Evolutionary conservation across 2,113 vertebrate species (phyloP), one percentile per base, ranked within the genome.

Genomic region (Triplophysa siluroides): DNA sequence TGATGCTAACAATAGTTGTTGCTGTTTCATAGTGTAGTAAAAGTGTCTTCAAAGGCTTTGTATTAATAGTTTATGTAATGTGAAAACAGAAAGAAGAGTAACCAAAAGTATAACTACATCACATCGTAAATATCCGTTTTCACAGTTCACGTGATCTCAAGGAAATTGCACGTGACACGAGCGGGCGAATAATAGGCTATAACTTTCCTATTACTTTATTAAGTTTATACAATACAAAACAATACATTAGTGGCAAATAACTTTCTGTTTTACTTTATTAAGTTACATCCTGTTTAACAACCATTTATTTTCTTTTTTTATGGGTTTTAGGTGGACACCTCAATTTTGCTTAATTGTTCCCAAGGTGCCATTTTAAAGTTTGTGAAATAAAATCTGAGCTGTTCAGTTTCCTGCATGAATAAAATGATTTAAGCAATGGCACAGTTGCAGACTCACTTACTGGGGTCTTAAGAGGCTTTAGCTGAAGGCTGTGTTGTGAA

Each of bases 381-480:
- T 73, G 78, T 79, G 65, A 78, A 85, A 83, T 83, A 64, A 78
- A 82, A 82, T 69, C 16, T 69, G n/a, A 78, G 29, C 65, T 83
- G 71, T 80, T 81, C 66, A 50, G 63, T 52, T 78, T 76, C 43
- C 56, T 69, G 75, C 76, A 82, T 82, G 61, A 79, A 82, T 82
- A 23, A 54, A 76, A 78, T 33, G 69, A 82, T 77, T 82, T 79
- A 66, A 73, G 66, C 80, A 82, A 71, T 71, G 75, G 76, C 54
- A 74, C 56, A 60, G 76, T 76, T 81, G 72, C 76, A 65, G 83
- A 78, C 81, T 82, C 65, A 79, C 73, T 81, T 84, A 81, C 69
- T 38, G 47, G 64, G 75, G 76, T 69, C 83, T 76, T 87, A 90
- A 87, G 85, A 89, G 83, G 86, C 86, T 91, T 90, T 87, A 80